These are phyloP conservation scores for Arothron firmamentum DNA, from an alignment of 2,113 vertebrate genomes.

Conservation along the genomic window DNA sequence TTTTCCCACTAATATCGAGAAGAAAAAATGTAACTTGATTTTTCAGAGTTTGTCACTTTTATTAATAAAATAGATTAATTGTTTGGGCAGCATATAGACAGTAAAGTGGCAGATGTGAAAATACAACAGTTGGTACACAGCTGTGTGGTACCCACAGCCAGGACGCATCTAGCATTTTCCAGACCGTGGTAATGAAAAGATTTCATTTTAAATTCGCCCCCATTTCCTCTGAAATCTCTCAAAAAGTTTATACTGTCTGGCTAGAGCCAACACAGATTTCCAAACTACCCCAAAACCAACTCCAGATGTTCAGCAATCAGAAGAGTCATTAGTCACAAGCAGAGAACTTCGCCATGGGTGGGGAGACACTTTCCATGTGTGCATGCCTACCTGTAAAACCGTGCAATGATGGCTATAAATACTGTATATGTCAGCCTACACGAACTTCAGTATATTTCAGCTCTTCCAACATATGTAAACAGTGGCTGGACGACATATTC, in stretches of 20 bases:
- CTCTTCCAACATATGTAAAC: not conserved
- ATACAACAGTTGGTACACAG: too few species aligned
- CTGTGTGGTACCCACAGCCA: too few species aligned
- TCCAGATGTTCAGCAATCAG: constrained; percentile 69
- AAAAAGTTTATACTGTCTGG: constrained; percentile 44
- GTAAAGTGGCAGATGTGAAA: too few species aligned
- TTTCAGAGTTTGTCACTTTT: too few species aligned
- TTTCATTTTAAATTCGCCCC: not conserved
- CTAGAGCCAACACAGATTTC: constrained; percentile 54
- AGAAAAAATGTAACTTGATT: too few species aligned
- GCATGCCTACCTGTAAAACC: constrained; percentile 37
- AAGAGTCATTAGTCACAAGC: constrained; percentile 49
- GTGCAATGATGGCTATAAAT: constrained; percentile 9
- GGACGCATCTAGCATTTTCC: not conserved
- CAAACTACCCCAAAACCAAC: constrained; percentile 54
- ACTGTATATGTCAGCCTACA: constrained; percentile 8
- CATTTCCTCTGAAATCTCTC: constrained; percentile 27
- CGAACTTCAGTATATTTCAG: constrained; percentile 7
- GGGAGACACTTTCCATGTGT: constrained; percentile 54
- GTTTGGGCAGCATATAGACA: too few species aligned
- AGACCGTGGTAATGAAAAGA: constrained; percentile 13
- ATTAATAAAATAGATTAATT: too few species aligned
- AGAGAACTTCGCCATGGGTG: constrained; percentile 40
- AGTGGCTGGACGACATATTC: not conserved
- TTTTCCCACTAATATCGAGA: too few species aligned